phyloP scores from a whole-genome alignment of 2,888 invertebrate species.

The Clunio marinus region DNA sequence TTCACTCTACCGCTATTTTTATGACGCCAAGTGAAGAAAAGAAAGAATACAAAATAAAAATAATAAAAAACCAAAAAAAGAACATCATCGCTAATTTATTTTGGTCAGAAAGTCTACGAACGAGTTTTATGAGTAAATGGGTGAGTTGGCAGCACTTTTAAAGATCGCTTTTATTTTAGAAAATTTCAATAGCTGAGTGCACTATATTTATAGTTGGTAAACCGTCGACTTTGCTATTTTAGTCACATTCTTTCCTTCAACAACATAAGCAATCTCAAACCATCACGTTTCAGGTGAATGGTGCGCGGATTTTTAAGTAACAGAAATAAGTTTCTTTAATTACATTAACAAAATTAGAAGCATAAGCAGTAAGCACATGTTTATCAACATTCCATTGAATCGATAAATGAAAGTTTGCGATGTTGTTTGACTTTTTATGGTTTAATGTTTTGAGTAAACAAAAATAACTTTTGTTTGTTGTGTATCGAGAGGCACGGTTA shows the following conservation, averaged over 20 bases:
- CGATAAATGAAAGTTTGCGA: background rate
- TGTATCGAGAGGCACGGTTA: no score
- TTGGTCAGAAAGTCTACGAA: background rate
- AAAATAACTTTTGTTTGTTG: background rate
- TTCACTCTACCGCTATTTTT: background rate
- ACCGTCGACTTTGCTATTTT: background rate
- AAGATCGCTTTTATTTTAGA: background rate
- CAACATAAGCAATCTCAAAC: background rate
- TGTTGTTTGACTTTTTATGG: background rate
- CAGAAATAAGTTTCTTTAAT: constrained; percentile 1
- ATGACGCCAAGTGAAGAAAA: no score
- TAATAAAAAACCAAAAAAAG: no score
- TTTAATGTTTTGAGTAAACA: background rate
- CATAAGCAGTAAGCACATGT: background rate
- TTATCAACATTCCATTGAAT: background rate
- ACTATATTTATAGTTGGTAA: no score
- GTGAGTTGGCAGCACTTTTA: background rate
- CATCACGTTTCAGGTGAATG: background rate
- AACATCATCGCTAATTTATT: background rate
- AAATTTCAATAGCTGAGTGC: background rate
- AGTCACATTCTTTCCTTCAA: background rate
- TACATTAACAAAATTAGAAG: background rate
- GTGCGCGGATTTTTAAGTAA: no score
- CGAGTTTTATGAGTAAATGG: no score
- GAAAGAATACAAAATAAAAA: no score